A percentile compares a stretch with the other conserved stretches of the same genome.
Conservation (phyloP, 2,888 invertebrate genomes). For the Trimorus sp. region DNA sequence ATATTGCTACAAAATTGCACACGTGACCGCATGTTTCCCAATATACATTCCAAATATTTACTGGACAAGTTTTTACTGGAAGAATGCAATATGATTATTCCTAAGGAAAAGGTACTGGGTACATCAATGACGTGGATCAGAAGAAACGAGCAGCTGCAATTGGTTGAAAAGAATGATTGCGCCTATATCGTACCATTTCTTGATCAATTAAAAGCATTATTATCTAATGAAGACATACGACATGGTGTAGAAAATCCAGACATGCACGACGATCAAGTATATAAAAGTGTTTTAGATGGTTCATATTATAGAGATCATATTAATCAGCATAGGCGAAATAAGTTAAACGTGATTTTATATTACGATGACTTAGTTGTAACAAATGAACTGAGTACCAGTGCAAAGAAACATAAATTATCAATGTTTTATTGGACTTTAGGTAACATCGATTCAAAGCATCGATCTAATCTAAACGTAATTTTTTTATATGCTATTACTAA, state of each 20-base stretch:
- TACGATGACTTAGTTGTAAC: slow-evolving; percentile 10
- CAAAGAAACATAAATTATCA: neutral
- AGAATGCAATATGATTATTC: slow-evolving; percentile 17
- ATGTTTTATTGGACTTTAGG: slow-evolving; percentile 8
- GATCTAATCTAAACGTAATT: slow-evolving; percentile 12
- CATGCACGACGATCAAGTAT: neutral
- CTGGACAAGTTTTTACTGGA: slow-evolving; percentile 22
- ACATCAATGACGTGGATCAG: neutral
- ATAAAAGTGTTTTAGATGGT: slow-evolving; percentile 14
- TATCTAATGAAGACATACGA: slow-evolving; percentile 50
- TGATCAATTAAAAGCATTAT: slow-evolving; percentile 45
- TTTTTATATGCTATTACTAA: slow-evolving; percentile 58
- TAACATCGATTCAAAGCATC: neutral
- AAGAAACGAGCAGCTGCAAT: neutral
- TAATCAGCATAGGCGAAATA: neutral
- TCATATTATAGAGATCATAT: neutral
- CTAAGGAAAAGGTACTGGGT: slow-evolving; percentile 3
- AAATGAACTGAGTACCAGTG: neutral
- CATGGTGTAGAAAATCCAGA: neutral
- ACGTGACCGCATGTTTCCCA: neutral
- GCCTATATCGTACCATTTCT: slow-evolving; percentile 60
- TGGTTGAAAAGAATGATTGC: slow-evolving; percentile 32
- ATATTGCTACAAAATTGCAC: neutral
- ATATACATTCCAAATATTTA: slow-evolving; percentile 13
- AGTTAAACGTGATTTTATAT: slow-evolving; percentile 8